These are phyloP conservation scores for Parauchenoglanis punctatus DNA, from an alignment of 2,797 vertebrate species.

Conservation along the genomic window DNA sequence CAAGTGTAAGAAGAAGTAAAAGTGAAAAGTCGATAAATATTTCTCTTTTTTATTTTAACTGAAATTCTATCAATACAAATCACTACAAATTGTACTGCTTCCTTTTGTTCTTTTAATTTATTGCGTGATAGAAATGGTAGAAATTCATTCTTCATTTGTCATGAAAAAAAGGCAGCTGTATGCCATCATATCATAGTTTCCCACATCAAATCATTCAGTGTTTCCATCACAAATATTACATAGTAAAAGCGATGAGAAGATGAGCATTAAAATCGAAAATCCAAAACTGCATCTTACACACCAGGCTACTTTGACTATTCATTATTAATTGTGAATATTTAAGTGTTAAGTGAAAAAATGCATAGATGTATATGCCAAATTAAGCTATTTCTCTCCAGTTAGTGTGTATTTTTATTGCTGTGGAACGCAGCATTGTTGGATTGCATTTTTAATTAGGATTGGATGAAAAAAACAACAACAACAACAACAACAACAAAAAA, in stretches of 20 bases:
- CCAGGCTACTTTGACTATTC: not conserved
- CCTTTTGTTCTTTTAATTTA: not conserved
- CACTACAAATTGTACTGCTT: not conserved
- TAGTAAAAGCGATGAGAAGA: not conserved
- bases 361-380: not conserved
- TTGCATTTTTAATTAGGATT: slow-evolving; percentile 18
- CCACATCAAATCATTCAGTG: no score
- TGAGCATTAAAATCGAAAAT: not conserved
- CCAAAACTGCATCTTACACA: not conserved
- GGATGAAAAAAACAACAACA: not conserved
- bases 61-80: not conserved
- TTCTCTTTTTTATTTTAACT: not conserved
- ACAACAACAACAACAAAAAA: not conserved
- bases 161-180: not conserved
- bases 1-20: not conserved
- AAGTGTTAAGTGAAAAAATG: not conserved
- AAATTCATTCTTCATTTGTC: not conserved
- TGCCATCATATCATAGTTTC: not conserved
- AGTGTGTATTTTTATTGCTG: not conserved
- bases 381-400: not conserved
- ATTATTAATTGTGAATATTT: not conserved
- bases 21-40: not conserved
- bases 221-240: not conserved
- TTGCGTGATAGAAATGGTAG: not conserved
- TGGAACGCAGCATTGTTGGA: not conserved